These are phyloP conservation scores for Parotia lawesii DNA, from an alignment of 2,113 vertebrate species.

Conservation along the genomic window DNA sequence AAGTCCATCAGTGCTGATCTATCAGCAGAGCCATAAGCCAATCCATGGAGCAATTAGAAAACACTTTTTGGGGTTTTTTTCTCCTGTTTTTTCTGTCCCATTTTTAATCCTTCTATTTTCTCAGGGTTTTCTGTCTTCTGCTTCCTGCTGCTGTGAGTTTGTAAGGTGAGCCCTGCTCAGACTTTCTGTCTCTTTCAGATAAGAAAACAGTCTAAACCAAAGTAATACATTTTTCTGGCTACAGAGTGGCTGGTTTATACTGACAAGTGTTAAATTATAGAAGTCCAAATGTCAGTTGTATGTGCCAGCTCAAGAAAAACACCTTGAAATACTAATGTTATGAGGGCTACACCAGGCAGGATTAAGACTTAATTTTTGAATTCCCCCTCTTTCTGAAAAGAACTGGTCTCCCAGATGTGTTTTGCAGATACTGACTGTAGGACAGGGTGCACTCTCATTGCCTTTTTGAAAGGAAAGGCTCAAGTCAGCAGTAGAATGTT, in stretches of 20 bases:
- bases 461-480: background rate
- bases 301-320: background rate
- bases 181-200: constrained; percentile 27
- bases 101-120: background rate
- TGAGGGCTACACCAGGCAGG: background rate
- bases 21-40: background rate
- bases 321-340: background rate
- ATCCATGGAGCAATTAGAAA: background rate
- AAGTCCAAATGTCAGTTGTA: background rate
- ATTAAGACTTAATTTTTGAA: background rate
- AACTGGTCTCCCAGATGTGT: background rate
- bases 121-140: background rate
- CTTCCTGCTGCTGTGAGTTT: background rate
- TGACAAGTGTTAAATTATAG: background rate
- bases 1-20: background rate
- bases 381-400: background rate
- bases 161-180: background rate
- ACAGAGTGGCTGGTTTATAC: background rate
- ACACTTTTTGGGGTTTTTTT: background rate
- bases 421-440: background rate
- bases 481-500: background rate
- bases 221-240: background rate
- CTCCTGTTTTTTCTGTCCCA: background rate
- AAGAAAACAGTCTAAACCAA: background rate
- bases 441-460: background rate